Evolutionary conservation across 2,113 vertebrate species (phyloP), one percentile per base, ranked within the genome.

Genomic region (Merops nubicus): DNA sequence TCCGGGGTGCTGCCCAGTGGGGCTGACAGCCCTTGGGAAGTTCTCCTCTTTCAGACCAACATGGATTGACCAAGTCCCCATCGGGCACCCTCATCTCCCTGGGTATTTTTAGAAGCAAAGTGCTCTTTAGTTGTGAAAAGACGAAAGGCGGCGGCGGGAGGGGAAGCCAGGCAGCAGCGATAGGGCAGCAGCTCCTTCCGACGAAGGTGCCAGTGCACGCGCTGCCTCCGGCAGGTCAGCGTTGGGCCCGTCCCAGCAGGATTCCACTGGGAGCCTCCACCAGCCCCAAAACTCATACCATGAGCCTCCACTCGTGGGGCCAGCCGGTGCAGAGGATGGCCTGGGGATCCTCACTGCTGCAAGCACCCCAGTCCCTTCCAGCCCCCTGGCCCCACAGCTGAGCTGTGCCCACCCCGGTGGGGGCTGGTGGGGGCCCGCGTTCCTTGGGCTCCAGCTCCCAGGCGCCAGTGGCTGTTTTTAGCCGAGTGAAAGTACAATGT

Each of bases 151-250:
- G 51, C 57, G 0, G 0, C 0, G 0, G 68, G 85, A 95, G 75
- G 75, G 96, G 92, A 97, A 97, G 76, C 79, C 15, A 10, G 75
- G 76, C 6, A 0, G 64, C 72, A 65, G 79, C 0, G 94, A 97
- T 97, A 97, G 96, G 91, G 85, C 94, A 93, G 91, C 70, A 93
- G 91, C 70, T 93, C 47, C 72, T 96, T 96, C 94, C 72, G 48
- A 11, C 47, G 77, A 47, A 4, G 15, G 25, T 31, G 38, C 60
- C 73, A 9, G 6, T 4, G 3, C 8, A 8, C 28, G 2, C 2
- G 33, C 50, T 1, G 0, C 50, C 59, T 47, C 60, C 0, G 0
- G 26, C 36, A 20, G 12, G 7, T 36, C 65, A 56, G 21, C 0
- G 0, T 43, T 0, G 2, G 40, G 7, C 31, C 28, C 2, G 4